Evolutionary conservation across 2,113 vertebrate species (phyloP).

Genomic region (Buteo buteo): DNA sequence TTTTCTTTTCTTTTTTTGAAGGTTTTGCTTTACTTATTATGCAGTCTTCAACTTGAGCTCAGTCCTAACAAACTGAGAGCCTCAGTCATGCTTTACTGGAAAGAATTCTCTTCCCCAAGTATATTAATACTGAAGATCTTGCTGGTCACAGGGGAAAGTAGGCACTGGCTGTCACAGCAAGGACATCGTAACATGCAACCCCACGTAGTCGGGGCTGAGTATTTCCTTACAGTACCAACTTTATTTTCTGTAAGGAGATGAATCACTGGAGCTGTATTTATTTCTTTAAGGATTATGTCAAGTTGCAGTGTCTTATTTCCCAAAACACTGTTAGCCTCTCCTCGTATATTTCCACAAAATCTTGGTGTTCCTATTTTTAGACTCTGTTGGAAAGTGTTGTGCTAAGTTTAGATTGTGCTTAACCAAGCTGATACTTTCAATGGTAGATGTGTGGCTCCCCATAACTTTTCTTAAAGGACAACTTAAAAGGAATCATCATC

Average conservation of each 20-base stretch:
- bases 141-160: background rate
- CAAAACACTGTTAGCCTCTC: background rate
- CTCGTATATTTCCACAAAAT: background rate
- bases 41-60: background rate
- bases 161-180: background rate
- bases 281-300: background rate
- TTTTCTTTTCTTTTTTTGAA: background rate
- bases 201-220: background rate
- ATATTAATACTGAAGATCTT: background rate
- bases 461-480: background rate
- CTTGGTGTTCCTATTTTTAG: background rate
- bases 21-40: background rate
- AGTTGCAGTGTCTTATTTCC: background rate
- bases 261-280: background rate
- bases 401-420: slow-evolving; percentile 26
- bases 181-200: background rate
- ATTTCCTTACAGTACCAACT: background rate
- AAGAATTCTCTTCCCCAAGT: background rate
- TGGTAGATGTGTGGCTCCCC: background rate
- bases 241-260: background rate
- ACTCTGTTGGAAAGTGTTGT: background rate
- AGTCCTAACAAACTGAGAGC: background rate
- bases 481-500: background rate
- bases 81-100: background rate
- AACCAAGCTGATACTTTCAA: background rate